Evolutionary conservation across 2,113 vertebrate genomes (phyloP).

Genomic region (Bettongia penicillata): DNA sequence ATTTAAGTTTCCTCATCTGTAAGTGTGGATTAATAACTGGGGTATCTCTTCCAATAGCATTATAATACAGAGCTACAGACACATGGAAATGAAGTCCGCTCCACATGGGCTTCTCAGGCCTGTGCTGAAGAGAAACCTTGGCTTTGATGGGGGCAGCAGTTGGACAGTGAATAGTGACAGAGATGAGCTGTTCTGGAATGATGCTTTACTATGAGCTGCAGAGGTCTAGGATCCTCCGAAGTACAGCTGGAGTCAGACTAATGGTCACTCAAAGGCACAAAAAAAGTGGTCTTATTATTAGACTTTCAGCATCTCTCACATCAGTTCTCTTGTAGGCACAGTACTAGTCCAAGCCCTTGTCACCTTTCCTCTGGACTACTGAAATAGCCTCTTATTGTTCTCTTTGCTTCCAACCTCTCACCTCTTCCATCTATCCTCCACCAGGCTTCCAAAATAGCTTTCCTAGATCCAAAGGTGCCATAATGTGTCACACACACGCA

Average conservation of each 20-base stretch:
- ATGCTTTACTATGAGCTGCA: not conserved
- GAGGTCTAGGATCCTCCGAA: not conserved
- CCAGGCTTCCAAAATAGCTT: not conserved
- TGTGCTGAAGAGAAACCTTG: not conserved
- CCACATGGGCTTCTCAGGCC: not conserved
- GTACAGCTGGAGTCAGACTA: not conserved
- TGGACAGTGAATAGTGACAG: not conserved
- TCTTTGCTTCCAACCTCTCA: not conserved
- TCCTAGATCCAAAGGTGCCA: not conserved
- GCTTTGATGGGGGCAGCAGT: not conserved
- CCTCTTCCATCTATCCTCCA: not conserved
- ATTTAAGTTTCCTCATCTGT: too few relatives aligned
- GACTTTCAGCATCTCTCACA: not conserved
- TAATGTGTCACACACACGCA: too few relatives aligned
- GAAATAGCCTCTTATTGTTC: not conserved
- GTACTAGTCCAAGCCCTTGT: not conserved
- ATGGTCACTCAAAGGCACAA: not conserved
- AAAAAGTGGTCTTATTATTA: not conserved
- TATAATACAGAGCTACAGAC: not conserved
- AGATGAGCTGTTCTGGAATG: not conserved
- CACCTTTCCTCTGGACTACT: not conserved
- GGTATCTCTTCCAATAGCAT: not conserved
- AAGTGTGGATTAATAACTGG: not conserved
- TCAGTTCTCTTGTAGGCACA: not conserved
- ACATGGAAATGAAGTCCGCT: not conserved